These are phyloP conservation scores for Acrocephalus arundinaceus DNA, from an alignment of 2,113 vertebrate species.

Conservation along the genomic window DNA sequence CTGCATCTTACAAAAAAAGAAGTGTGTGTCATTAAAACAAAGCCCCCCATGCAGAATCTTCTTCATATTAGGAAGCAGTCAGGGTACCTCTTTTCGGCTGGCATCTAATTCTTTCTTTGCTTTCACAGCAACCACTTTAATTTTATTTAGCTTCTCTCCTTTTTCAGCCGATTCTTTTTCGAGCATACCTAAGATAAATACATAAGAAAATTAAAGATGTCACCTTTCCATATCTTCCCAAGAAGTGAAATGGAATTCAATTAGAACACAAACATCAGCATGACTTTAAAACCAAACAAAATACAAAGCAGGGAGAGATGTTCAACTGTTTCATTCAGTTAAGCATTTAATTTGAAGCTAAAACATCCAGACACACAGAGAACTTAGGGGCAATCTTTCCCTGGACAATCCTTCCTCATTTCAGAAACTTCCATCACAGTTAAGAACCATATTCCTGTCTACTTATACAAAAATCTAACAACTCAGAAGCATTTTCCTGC, in stretches of 20 bases:
- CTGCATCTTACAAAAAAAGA: constrained; percentile 69
- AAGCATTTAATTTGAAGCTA: not conserved
- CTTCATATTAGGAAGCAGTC: not conserved
- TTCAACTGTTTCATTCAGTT: not conserved
- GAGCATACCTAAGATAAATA: constrained; percentile 68
- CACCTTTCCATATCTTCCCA: not conserved
- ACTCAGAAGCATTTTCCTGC: not conserved
- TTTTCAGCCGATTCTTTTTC: constrained; percentile 82
- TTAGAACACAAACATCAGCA: not conserved
- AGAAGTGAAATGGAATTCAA: not conserved
- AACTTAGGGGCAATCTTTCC: not conserved
- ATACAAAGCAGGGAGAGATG: not conserved
- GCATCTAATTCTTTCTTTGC: constrained; percentile 92
- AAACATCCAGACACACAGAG: not conserved
- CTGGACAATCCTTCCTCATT: not conserved
- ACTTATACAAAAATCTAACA: not conserved
- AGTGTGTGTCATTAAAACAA: not conserved
- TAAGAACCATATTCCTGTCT: not conserved
- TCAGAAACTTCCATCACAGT: not conserved
- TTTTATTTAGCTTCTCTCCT: constrained; percentile 90
- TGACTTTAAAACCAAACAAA: not conserved
- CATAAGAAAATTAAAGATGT: not conserved
- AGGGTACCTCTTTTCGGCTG: constrained; percentile 88
- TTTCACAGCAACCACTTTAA: constrained; percentile 94
- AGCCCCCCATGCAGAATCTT: not conserved